These are phyloP conservation scores for Microcebus ravelobensis DNA, from an alignment of 2,113 vertebrate genomes.

Conservation along the genomic window DNA sequence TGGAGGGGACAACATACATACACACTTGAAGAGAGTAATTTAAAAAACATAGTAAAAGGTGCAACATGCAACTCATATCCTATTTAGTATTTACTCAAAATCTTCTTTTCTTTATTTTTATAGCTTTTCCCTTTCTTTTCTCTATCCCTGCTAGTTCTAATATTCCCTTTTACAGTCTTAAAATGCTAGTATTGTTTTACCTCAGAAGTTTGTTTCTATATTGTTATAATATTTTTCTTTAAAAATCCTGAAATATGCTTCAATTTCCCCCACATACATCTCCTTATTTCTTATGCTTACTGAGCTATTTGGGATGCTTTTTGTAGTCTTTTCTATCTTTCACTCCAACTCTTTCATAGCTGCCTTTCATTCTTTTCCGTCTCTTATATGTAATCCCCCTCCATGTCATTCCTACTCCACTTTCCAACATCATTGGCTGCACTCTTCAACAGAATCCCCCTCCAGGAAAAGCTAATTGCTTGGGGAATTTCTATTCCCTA, in stretches of 20 bases:
- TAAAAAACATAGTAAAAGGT: not conserved
- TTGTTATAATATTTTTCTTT: not conserved
- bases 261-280: not conserved
- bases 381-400: not conserved
- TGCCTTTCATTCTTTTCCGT: not conserved
- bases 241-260: not conserved
- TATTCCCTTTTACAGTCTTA: not conserved
- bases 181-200: not conserved
- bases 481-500: conserved; percentile 67
- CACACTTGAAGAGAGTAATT: not conserved
- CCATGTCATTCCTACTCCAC: not conserved
- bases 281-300: not conserved
- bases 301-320: not conserved
- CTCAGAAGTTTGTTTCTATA: not conserved
- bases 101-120: not conserved
- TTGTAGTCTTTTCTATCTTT: not conserved
- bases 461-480: conserved; percentile 82
- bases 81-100: not conserved
- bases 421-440: not conserved
- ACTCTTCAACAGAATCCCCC: conserved; percentile 75
- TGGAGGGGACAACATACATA: not conserved
- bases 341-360: not conserved
- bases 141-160: not conserved
- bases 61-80: not conserved
- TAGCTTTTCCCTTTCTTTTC: not conserved